These are phyloP conservation scores for Pristionchus fissidentatus DNA, from an alignment of 2,888 invertebrate species.

Conservation along the genomic window DNA sequence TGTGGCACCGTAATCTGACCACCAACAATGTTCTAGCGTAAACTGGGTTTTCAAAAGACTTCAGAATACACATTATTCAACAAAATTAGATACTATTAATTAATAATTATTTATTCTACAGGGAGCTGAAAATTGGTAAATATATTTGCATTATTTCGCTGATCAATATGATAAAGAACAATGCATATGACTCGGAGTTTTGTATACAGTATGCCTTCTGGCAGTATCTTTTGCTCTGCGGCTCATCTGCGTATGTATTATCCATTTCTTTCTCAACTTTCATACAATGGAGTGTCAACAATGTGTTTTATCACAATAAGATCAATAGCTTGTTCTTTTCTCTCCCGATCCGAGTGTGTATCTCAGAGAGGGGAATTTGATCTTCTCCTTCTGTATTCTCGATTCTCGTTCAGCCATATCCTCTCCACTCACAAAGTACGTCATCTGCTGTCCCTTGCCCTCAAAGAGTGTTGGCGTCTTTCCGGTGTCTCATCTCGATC, in stretches of 20 bases:
- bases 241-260: too few species aligned
- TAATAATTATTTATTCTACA: conserved; percentile 11
- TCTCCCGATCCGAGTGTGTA: conserved; percentile 47
- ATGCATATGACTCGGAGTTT: too few species aligned
- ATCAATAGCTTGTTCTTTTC: background rate
- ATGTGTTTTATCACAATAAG: too few species aligned
- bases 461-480: conserved; percentile 53
- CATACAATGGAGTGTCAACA: too few species aligned
- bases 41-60: background rate
- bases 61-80: background rate
- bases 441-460: conserved; percentile 77
- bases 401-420: conserved; percentile 69
- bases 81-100: background rate
- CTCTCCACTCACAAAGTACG: conserved; percentile 77
- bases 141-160: too few species aligned
- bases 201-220: too few species aligned
- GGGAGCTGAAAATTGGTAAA: too few species aligned
- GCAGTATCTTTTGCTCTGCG: too few species aligned
- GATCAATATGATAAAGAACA: too few species aligned
- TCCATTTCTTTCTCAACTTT: too few species aligned
- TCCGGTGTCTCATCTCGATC: background rate
- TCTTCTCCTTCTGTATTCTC: conserved; percentile 55
- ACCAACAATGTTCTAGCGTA: background rate
- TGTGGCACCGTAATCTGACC: background rate
- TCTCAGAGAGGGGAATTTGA: conserved; percentile 57